Conservation (phyloP, 2,888 invertebrate species). For the Galerucella nymphaeae region DNA sequence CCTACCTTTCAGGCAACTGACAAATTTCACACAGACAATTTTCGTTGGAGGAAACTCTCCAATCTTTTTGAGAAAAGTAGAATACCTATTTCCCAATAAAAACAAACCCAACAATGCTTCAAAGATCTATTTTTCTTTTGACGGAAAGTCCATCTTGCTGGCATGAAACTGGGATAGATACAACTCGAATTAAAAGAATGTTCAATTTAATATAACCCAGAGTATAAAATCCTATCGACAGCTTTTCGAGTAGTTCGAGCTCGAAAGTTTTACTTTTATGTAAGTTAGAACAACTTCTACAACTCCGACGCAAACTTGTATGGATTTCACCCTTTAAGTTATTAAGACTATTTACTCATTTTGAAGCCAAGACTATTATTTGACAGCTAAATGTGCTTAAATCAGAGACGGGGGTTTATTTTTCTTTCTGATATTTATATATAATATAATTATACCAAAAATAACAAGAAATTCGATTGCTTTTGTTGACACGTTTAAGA, state of each 20-base stretch:
- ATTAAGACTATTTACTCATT: conserved; percentile 19
- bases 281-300: conserved; percentile 26
- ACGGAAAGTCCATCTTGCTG: too few species aligned
- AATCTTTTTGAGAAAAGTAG: too few species aligned
- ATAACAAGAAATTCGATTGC: too few species aligned
- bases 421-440: too few species aligned
- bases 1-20: too few species aligned
- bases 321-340: conserved; percentile 10
- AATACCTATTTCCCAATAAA: too few species aligned
- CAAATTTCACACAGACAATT: too few species aligned
- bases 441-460: too few species aligned
- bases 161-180: neutral
- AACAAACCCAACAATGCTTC: too few species aligned
- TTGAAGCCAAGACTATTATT: conserved; percentile 20
- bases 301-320: conserved; percentile 18
- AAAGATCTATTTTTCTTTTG: too few species aligned
- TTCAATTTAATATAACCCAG: conserved; percentile 21
- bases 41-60: too few species aligned
- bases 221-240: conserved; percentile 30
- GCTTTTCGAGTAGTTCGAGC: conserved; percentile 17
- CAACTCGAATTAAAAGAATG: neutral
- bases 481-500: too few species aligned
- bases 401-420: neutral
- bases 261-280: conserved; percentile 29
- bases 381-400: neutral